Evolutionary conservation across 2,888 invertebrate species (phyloP).

Genomic region (Ectobius pallidus): DNA sequence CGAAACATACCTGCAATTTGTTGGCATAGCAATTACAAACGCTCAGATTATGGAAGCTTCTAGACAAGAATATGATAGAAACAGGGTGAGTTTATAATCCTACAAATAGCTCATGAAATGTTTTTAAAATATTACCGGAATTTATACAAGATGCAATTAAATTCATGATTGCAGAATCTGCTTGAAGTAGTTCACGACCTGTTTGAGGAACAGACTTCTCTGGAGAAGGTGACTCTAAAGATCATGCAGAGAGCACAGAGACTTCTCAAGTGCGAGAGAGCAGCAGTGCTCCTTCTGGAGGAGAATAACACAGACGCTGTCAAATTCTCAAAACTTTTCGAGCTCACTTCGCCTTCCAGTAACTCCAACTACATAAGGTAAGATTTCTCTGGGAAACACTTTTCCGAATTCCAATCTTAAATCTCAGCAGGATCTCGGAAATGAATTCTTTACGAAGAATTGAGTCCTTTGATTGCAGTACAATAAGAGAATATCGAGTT

Average conservation of each 20-base stretch:
- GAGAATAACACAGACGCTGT: slow-evolving; percentile 52
- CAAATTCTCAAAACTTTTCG: slow-evolving; percentile 54
- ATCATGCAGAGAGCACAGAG: slow-evolving; percentile 60
- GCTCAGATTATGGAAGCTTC: slow-evolving; percentile 60
- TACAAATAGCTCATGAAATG: too few relatives aligned
- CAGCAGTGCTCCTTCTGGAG: slow-evolving; percentile 58
- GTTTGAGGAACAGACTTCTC: slow-evolving; percentile 60
- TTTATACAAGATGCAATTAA: too few relatives aligned
- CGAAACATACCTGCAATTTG: slow-evolving; percentile 60
- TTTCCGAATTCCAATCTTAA: too few relatives aligned
- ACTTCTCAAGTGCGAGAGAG: slow-evolving; percentile 58
- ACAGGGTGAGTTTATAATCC: slow-evolving; percentile 52
- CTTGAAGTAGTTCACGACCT: slow-evolving; percentile 61
- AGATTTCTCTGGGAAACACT: too few relatives aligned
- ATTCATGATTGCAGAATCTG: slow-evolving; percentile 53
- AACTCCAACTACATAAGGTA: slow-evolving; percentile 43
- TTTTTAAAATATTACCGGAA: too few relatives aligned
- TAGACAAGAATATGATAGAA: slow-evolving; percentile 59
- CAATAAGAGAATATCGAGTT: too few relatives aligned
- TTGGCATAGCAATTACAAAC: slow-evolving; percentile 60
- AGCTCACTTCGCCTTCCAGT: slow-evolving; percentile 48
- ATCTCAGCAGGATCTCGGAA: too few relatives aligned
- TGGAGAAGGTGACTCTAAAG: slow-evolving; percentile 58
- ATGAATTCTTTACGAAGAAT: too few relatives aligned
- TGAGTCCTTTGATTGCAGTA: too few relatives aligned